phyloP scores from a whole-genome alignment of 2,113 vertebrate species.

The Xenotilapia longispinis region DNA sequence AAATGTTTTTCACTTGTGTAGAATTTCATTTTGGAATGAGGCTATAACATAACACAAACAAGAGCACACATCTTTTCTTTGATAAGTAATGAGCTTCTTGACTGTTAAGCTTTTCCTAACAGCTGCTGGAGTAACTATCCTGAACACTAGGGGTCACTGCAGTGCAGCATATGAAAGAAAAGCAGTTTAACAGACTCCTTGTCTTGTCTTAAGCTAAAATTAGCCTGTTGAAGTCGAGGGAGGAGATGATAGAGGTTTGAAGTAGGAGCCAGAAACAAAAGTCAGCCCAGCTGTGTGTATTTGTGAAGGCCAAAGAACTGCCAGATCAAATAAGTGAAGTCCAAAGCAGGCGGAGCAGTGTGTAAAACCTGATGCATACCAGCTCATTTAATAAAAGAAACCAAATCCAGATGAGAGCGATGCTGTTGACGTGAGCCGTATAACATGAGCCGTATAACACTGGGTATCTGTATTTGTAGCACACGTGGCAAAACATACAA shows the following conservation, averaged over 20 bases:
- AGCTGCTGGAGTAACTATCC: neutral
- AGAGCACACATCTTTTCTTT: neutral
- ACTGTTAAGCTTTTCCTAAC: neutral
- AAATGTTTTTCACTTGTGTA: neutral
- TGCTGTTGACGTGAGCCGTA: neutral
- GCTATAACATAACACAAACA: neutral
- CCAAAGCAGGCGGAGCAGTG: neutral
- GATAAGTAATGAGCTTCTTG: neutral
- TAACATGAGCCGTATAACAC: slow-evolving; percentile 18
- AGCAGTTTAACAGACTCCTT: neutral
- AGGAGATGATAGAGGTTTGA: neutral
- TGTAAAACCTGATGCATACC: neutral
- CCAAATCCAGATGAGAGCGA: neutral
- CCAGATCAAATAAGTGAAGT: slow-evolving; percentile 13
- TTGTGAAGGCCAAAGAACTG: slow-evolving; percentile 11
- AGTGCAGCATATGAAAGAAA: neutral
- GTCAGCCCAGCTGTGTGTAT: slow-evolving; percentile 35
- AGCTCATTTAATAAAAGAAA: neutral
- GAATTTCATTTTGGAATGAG: neutral
- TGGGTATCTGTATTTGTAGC: slow-evolving; percentile 53
- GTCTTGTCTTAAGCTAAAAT: neutral
- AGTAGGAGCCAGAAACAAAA: neutral
- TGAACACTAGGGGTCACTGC: slow-evolving; percentile 50
- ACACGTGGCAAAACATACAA: slow-evolving; percentile 40
- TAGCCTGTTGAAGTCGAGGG: neutral